Evolutionary conservation across 2,888 invertebrate species (phyloP), one percentile per base, ranked within the genome.

Genomic region (Pachydiplax longipennis): DNA sequence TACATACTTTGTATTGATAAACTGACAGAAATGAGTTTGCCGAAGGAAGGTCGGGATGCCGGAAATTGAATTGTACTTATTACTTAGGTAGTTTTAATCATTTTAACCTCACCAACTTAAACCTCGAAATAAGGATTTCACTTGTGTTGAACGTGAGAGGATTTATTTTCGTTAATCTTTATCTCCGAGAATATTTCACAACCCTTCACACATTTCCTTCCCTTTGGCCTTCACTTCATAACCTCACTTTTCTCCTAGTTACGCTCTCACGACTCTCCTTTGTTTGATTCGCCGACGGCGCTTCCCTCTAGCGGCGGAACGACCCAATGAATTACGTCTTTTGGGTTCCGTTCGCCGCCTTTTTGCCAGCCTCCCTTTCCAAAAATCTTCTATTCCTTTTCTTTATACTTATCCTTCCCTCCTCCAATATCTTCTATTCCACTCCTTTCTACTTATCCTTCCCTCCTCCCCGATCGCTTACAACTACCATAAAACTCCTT

Each of bases 201-300:
- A 31, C 58, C 61, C 65, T 87, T 37, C 37, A 65, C 40, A 87
- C n/a, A 87, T 87, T 61, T 22, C 40, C n/a, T 22, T 13, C 1
- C 10, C 35, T 58, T 22, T 13, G 31, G 58, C 35, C 58, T 31
- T 61, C 58, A 61, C 83, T 87, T 22, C 37, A 65, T n/a, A 61
- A 13, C 87, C 65, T 37, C 37, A 65, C 61, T 35, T n/a, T 35
- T 35, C 58, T n/a, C 83, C 58, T 58, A 87, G 87, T 37, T 87
- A 87, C 87, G 87, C 65, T 61, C 53, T 65, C 40, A 18, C 65
- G 87, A 87, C 22, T 12, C 40, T 87, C 40, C 87, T 87, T 87
- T 87, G 87, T 87, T 87, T 87, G 87, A 61, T 37, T 65, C 87
- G 83, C 87, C 87, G 87, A 87, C 87, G 87, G 87, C 65, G 61